phyloP scores from a whole-genome alignment of 1,140 invertebrate species.

The Neodiprion virginianus region DNA sequence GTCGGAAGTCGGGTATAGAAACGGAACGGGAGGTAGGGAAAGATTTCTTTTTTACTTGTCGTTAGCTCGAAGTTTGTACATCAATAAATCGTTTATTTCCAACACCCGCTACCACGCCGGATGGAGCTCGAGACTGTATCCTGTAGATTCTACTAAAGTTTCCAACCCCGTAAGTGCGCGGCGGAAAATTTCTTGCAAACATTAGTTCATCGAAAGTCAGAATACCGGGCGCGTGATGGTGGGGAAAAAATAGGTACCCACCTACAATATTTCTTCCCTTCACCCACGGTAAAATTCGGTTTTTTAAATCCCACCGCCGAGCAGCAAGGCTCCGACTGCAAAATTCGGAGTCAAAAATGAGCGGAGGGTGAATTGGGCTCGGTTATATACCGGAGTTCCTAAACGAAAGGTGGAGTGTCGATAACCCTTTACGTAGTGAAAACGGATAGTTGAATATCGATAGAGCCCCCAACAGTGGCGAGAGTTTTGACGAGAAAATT shows the following conservation, averaged over 20 bases:
- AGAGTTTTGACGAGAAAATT: too few species aligned
- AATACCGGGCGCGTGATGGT: not conserved
- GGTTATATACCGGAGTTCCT: too few species aligned
- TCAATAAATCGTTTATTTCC: not conserved
- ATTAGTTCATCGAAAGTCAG: not conserved
- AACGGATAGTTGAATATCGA: not conserved
- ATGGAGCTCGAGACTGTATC: constrained; percentile 1
- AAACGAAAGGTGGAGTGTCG: too few species aligned
- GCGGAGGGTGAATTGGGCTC: too few species aligned
- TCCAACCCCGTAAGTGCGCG: not conserved
- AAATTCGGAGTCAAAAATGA: too few species aligned
- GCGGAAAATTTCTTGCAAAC: not conserved
- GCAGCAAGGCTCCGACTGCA: too few species aligned
- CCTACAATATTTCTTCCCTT: too few species aligned
- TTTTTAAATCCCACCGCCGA: too few species aligned
- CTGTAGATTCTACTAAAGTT: not conserved
- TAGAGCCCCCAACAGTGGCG: not conserved
- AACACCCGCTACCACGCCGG: not conserved
- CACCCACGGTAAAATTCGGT: too few species aligned
- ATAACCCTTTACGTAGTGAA: not conserved
- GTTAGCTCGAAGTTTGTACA: not conserved
- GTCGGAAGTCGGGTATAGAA: too few species aligned
- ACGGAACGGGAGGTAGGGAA: too few species aligned
- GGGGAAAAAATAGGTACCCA: too few species aligned
- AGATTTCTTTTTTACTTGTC: constrained; percentile 1